Base-by-base conservation (phyloP, 2,888 invertebrate species). In the Crepidodera aurea region DNA sequence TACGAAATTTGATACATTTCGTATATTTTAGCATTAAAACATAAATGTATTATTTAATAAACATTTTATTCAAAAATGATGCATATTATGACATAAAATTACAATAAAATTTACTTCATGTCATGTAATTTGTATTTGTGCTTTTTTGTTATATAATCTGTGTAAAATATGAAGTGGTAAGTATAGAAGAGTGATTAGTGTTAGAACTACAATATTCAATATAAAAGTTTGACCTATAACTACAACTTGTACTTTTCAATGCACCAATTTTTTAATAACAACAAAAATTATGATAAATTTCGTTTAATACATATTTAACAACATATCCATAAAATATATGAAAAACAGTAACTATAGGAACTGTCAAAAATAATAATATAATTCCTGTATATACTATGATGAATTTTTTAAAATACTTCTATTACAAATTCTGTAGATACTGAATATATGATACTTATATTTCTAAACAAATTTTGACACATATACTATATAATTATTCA, bases 31-130 rank as follows among this genome's bases (percentile, higher is more conserved):
- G 25, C 51, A 67, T 59, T 65, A 60, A 66, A 66, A 63, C 61
- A 60, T 54, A 25, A 64, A 48, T 46, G 39, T 55, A 61, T 62
- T 60, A 65, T 67, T 71, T 66, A 69, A 66, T 62, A 29, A 56
- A 64, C 65, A 51, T 69, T 75, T 74, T 75, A 75, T 75, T 74
- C 73, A 75, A 67, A 75, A 75, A 75, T 69, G 64, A 72, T 69
- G 70, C 66, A 68, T 66, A 69, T 71, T 66, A 66, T 71, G 71
- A 73, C 72, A 75, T 76, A 76, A 76, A 75, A 75, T 75, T 74
- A 75, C 74, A 74, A 73, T 73, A 70, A 66, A 68, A 61, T 66
- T 69, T 69, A 67, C 50, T 69, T 68, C 66, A 65, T 61, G 59
- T 64, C 69, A 68, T 70, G 66, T 68, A 69, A 70, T 67, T 69